Conservation (phyloP, 2,888 invertebrate species). For the Scelioninae gen. 1 region DNA sequence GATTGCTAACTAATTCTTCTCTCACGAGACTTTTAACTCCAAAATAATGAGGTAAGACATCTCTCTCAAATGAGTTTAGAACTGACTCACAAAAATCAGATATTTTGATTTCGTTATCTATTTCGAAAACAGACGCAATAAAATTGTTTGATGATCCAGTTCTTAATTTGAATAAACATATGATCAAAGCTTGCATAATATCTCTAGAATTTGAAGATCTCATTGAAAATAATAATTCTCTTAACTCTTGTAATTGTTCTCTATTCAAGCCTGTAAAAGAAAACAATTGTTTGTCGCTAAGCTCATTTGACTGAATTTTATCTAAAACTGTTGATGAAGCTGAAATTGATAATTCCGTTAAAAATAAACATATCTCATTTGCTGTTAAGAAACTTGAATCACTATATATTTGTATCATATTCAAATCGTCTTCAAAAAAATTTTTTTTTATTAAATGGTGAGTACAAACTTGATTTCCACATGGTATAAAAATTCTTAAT, state of each 20-base stretch:
- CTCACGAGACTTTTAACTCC: conserved; percentile 51
- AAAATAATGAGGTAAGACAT: conserved; percentile 69
- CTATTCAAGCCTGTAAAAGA: too few species aligned
- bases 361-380: too few species aligned
- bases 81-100: conserved; percentile 67
- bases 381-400: too few species aligned
- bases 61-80: conserved; percentile 70
- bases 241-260: neutral
- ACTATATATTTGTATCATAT: too few species aligned
- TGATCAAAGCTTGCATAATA: conserved; percentile 61
- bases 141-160: conserved; percentile 62
- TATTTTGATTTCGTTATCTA: conserved; percentile 62
- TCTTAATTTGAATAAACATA: conserved; percentile 62
- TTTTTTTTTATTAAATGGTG: too few species aligned
- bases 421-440: too few species aligned
- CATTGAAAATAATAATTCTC: conserved; percentile 47
- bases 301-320: too few species aligned
- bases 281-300: too few species aligned
- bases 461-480: too few species aligned
- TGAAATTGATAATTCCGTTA: too few species aligned
- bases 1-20: conserved; percentile 60
- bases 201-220: conserved; percentile 47
- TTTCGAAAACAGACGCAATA: conserved; percentile 54
- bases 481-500: too few species aligned
- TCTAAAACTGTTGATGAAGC: too few species aligned